Evolutionary conservation across 2,113 vertebrate genomes (phyloP).

Genomic region (Menura novaehollandiae): DNA sequence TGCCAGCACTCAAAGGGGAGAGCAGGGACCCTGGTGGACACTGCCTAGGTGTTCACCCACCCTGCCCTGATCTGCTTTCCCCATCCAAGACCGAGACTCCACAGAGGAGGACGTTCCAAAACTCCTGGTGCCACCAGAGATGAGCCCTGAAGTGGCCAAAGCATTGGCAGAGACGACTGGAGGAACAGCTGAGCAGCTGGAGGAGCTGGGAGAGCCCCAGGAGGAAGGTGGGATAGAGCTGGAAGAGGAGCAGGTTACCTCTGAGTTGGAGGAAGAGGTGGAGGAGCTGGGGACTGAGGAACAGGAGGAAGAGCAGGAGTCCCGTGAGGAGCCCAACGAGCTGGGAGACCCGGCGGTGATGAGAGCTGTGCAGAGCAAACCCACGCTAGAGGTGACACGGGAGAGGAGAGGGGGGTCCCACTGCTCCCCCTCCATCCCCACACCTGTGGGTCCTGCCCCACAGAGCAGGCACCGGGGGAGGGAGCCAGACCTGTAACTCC

Average conservation of each 20-base stretch:
- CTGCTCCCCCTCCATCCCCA: background rate
- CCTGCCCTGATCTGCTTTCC: background rate
- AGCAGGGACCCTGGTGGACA: background rate
- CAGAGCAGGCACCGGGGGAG: background rate
- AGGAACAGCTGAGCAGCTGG: background rate
- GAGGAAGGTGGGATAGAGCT: background rate
- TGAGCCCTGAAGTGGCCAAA: background rate
- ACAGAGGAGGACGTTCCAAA: background rate
- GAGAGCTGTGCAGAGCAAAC: slow-evolving; percentile 75
- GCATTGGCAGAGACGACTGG: background rate
- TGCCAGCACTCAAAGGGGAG: fast-evolving
- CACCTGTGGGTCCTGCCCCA: background rate
- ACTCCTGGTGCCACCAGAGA: background rate
- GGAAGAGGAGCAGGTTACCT: background rate
- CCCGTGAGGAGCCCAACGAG: slow-evolving; percentile 15
- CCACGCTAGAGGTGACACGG: slow-evolving; percentile 74
- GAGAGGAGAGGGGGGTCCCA: background rate
- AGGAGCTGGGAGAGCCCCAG: background rate
- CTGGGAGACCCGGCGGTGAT: slow-evolving; percentile 87
- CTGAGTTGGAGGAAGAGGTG: slow-evolving; percentile 2
- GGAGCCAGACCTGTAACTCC: background rate
- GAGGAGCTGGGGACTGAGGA: background rate
- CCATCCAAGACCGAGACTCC: background rate
- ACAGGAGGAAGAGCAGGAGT: slow-evolving; percentile 30
- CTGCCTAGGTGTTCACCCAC: background rate